Percentiles rank a stretch among this genome's conserved stretches.
These are phyloP conservation scores for Podilymbus podiceps DNA, from an alignment of 2,113 vertebrate species.

Conservation along the genomic window DNA sequence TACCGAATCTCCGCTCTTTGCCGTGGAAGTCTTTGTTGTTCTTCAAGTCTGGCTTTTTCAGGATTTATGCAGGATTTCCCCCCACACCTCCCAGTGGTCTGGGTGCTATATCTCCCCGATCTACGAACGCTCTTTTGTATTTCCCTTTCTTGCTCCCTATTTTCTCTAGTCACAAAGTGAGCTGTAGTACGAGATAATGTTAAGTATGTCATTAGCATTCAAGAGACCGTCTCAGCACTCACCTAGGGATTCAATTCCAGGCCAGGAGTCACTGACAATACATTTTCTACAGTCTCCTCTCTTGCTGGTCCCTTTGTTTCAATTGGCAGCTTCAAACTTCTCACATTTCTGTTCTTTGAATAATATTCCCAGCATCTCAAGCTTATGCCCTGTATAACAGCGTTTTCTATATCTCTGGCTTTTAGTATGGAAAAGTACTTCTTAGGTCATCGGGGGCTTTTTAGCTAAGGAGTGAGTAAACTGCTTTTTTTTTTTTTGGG, in stretches of 20 bases:
- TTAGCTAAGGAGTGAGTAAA: background rate
- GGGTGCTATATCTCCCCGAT: background rate
- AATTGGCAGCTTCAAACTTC: background rate
- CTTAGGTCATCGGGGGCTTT: background rate
- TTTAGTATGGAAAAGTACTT: background rate
- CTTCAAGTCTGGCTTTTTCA: background rate
- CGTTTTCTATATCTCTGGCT: background rate
- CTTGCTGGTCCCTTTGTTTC: constrained; percentile 43
- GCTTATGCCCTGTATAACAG: background rate
- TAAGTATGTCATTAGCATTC: constrained; percentile 13
- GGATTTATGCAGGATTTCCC: background rate
- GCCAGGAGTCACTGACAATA: constrained; percentile 31
- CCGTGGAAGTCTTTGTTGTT: background rate
- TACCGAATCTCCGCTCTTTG: background rate
- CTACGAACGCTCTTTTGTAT: background rate
- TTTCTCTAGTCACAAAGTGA: background rate
- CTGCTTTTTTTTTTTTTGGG: background rate
- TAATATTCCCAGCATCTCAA: background rate
- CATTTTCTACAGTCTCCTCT: constrained; percentile 36
- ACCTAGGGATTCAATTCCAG: constrained; percentile 15
- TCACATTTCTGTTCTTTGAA: background rate
- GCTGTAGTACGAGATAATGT: background rate
- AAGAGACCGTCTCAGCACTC: background rate
- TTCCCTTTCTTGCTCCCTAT: background rate
- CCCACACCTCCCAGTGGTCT: too few species aligned